Base-by-base conservation (phyloP, 2,888 invertebrate species). In the Lasioglossum oenotherae region DNA sequence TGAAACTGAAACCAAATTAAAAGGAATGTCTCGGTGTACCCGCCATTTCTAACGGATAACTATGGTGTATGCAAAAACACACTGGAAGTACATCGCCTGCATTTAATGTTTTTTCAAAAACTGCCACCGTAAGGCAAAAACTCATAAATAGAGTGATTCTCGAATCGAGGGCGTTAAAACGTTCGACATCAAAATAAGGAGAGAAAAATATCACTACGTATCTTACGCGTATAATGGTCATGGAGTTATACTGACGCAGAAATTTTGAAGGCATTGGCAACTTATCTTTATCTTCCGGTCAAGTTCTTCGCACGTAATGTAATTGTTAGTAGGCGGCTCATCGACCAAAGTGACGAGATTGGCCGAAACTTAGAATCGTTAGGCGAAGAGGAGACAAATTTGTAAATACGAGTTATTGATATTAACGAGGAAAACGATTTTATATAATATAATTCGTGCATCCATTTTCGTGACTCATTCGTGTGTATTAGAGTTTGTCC, bases 251-350 rank as follows among this genome's bases (percentile, higher is more conserved):
- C 84, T 77, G 74, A 86, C 86, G 74, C 86, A 90, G 85, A 86
- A 92, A 93, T 92, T 93, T 93, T 93, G 90, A 94, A 93, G 93
- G 93, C 93, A 94, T 94, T 92, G 94, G 94, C 94, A 94, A 94
- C 92, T 89, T 89, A 78, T 84, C 86, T 83, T 67, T 73, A 74
- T 76, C 78, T 74, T 85, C 74, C 67, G 71, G 77, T 84, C 71
- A 73, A 84, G 74, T 78, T 84, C 69, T 83, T 83, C 81, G 60
- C 74, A 35, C 41, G n/a, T n/a, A 69, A 60, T 41, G 71, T 31
- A 78, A 71, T 49, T 57, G 31, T 69, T 74, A 64, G 67, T 74
- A 69, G 23, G 16, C 64, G 60, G 81, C 64, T 14, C 19, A 72
- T 78, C 60, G 49, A 77, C 12, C n/a, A 38, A 71, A 44, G 38